A percentile compares a stretch with the other conserved stretches of the same genome.
Conservation (phyloP, 2,888 invertebrate species). For the Amblyjoppa proteus region DNA sequence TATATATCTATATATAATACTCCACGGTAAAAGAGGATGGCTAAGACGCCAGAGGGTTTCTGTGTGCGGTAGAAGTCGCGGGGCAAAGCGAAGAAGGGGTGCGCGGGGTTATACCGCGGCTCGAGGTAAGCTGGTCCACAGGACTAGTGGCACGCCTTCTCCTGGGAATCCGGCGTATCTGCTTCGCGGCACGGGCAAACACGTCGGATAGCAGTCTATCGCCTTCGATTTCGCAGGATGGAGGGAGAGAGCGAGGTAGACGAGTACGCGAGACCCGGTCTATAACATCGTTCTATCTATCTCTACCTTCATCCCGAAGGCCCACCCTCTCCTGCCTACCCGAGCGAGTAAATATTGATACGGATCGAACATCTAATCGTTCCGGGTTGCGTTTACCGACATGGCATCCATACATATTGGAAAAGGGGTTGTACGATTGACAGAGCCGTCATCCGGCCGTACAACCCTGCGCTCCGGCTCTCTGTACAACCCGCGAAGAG, state of each 20-base stretch:
- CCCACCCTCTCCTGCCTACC: conserved; percentile 44
- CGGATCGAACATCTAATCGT: conserved; percentile 83
- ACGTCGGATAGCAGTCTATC: conserved; percentile 76
- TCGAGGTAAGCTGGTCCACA: conserved; percentile 81
- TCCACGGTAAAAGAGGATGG: conserved; percentile 39
- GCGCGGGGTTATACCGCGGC: conserved; percentile 66
- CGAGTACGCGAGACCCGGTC: conserved; percentile 37
- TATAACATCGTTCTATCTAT: conserved; percentile 56
- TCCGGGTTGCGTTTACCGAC: conserved; percentile 78
- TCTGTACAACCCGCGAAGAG: neutral
- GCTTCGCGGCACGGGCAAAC: conserved; percentile 82
- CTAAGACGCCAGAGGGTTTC: conserved; percentile 55
- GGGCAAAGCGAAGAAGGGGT: conserved; percentile 54
- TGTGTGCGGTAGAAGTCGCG: conserved; percentile 42
- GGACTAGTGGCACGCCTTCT: conserved; percentile 81
- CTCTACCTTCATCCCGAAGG: conserved; percentile 40
- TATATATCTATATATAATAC: neutral
- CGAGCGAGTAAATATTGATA: conserved; percentile 82
- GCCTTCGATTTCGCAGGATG: conserved; percentile 80
- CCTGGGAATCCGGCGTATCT: conserved; percentile 82
- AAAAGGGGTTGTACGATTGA: conserved; percentile 67
- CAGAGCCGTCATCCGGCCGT: conserved; percentile 60
- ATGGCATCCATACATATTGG: conserved; percentile 75
- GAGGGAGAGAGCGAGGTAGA: conserved; percentile 66
- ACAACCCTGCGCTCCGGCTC: conserved; percentile 36